Evolutionary conservation across 2,888 invertebrate species (phyloP).

Genomic region (Heteropelma amictum): DNA sequence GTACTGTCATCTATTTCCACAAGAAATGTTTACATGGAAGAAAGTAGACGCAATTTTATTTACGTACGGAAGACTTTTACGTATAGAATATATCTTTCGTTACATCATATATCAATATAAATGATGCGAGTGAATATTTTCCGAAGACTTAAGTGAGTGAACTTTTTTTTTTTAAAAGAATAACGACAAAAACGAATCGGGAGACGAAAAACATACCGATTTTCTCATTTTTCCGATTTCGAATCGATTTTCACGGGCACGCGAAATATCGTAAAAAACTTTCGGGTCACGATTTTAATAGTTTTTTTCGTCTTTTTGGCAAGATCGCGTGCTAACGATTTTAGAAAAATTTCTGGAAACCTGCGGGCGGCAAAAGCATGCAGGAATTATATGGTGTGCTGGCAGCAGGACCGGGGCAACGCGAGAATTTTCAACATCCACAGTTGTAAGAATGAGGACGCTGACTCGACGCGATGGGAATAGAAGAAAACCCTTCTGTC

Average conservation of each 20-base stretch:
- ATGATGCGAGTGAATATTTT: too few species aligned
- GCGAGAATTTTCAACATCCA: slow-evolving; percentile 52
- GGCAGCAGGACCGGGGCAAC: neutral
- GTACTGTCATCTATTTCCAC: too few species aligned
- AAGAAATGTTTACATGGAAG: too few species aligned
- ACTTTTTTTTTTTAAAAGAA: too few species aligned
- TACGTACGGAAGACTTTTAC: too few species aligned
- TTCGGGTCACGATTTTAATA: slow-evolving; percentile 42
- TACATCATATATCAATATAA: too few species aligned
- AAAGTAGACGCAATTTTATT: too few species aligned
- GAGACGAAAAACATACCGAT: too few species aligned
- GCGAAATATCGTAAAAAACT: neutral
- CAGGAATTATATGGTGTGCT: neutral
- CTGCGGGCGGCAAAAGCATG: slow-evolving; percentile 14
- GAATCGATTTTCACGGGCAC: neutral
- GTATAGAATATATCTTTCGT: too few species aligned
- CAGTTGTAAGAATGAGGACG: slow-evolving; percentile 54
- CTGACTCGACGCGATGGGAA: slow-evolving; percentile 53
- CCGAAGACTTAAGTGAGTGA: too few species aligned
- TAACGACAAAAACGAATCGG: too few species aligned
- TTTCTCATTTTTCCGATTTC: too few species aligned
- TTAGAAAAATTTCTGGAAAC: slow-evolving; percentile 44
- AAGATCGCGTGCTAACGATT: slow-evolving; percentile 39
- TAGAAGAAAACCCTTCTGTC: slow-evolving; percentile 24
- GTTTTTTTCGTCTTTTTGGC: neutral